These are phyloP conservation scores for Meriones psammophilus DNA, from an alignment of 2,797 vertebrate genomes.

Conservation along the genomic window DNA sequence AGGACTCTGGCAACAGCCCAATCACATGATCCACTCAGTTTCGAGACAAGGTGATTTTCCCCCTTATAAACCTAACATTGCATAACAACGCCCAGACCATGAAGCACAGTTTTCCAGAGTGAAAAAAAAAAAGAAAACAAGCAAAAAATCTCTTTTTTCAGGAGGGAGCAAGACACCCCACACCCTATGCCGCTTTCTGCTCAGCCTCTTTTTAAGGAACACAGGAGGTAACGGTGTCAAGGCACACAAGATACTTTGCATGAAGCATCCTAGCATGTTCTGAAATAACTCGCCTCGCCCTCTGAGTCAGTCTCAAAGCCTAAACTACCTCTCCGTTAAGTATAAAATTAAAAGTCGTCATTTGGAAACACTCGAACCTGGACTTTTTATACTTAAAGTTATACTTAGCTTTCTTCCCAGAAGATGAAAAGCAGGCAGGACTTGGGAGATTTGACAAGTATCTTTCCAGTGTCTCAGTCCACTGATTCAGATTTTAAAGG, in stretches of 20 bases:
- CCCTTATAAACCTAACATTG: not conserved
- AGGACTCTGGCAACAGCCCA: not conserved
- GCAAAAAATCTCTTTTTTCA: not conserved
- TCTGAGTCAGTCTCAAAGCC: constrained; percentile 11
- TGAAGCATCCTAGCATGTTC: not conserved
- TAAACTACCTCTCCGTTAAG: not conserved
- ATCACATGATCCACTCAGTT: not conserved
- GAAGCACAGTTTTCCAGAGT: not conserved
- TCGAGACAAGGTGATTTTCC: not conserved
- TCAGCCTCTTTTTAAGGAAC: not conserved
- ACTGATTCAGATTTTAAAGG: not conserved
- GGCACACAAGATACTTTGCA: not conserved
- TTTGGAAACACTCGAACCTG: constrained; percentile 8
- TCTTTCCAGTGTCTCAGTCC: not conserved
- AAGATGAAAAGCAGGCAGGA: not conserved
- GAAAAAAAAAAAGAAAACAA: not conserved
- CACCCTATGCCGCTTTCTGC: not conserved
- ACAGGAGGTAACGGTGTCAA: not conserved
- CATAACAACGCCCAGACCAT: constrained; percentile 16
- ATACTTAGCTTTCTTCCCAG: constrained; percentile 22
- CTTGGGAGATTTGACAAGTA: constrained; percentile 21
- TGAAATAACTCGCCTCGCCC: not conserved
- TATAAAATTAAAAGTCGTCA: constrained; percentile 35
- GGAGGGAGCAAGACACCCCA: not conserved
- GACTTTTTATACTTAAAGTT: constrained; percentile 35